Percentiles rank a stretch among this genome's conserved stretches.
These are phyloP conservation scores for Turritopsis dohrnii DNA, from an alignment of 30 jellyfish, hydroid and myxozoan genomes.

Conservation along the genomic window DNA sequence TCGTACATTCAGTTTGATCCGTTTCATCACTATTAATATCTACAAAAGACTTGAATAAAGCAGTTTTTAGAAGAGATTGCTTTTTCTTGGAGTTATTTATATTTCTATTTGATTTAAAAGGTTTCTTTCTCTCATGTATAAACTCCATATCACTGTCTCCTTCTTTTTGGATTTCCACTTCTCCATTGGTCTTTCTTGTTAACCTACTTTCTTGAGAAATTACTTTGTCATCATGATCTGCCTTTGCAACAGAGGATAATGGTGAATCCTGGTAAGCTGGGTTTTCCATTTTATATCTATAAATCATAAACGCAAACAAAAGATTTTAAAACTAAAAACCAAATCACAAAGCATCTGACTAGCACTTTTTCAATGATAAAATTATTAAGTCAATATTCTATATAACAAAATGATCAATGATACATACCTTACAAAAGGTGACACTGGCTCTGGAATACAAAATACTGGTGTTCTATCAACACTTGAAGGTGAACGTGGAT, in stretches of 20 bases:
- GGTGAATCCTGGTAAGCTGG: constrained; percentile 18
- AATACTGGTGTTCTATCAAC: constrained; percentile 75
- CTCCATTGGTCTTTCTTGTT: background rate
- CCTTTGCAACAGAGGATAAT: background rate
- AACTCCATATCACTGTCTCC: background rate
- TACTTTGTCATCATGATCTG: background rate
- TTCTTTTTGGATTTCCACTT: background rate
- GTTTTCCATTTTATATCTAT: constrained; percentile 12
- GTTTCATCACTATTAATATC: constrained; percentile 8
- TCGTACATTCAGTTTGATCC: background rate
- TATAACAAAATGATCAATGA: background rate
- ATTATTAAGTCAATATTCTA: no score
- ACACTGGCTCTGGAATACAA: constrained; percentile 68
- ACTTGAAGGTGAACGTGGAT: constrained; percentile 77
- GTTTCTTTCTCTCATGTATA: background rate
- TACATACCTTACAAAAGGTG: constrained; percentile 9
- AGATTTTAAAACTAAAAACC: no score
- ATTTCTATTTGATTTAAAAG: background rate
- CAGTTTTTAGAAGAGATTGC: constrained; percentile 8
- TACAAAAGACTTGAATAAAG: constrained; percentile 16
- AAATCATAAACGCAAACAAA: background rate
- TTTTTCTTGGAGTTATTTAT: background rate
- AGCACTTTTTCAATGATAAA: no score
- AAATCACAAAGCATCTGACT: no score
- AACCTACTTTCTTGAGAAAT: background rate